Conservation (phyloP, 2,113 vertebrate species). For the Toxotes jaculatrix region DNA sequence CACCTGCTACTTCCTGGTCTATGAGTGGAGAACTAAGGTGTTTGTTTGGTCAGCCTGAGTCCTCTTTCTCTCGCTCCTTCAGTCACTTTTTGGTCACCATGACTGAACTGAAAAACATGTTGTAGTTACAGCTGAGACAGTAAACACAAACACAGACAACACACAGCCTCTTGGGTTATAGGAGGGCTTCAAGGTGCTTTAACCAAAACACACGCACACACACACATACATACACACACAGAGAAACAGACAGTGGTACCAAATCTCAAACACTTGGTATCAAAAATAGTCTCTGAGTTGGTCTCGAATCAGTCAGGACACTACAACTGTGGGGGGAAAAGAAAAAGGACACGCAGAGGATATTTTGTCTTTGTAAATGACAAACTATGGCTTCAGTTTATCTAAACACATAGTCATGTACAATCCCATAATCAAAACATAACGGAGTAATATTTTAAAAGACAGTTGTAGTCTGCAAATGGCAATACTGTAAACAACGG, state of each 20-base stretch:
- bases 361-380: constrained; percentile 82
- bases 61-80: constrained; percentile 40
- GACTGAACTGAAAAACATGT: constrained; percentile 84
- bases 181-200: constrained; percentile 74
- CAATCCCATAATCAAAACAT: constrained; percentile 67
- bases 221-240: not conserved
- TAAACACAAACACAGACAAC: constrained; percentile 84
- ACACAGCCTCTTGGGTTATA: constrained; percentile 79
- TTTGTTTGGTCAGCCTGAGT: constrained; percentile 60
- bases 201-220: constrained; percentile 71
- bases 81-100: constrained; percentile 84
- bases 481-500: constrained; percentile 84
- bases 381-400: constrained; percentile 91
- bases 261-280: constrained; percentile 84
- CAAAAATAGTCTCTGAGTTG: constrained; percentile 95
- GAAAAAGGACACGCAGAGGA: constrained; percentile 88
- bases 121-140: constrained; percentile 82
- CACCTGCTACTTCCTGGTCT: constrained; percentile 67
- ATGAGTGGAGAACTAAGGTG: constrained; percentile 53
- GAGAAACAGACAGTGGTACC: constrained; percentile 46
- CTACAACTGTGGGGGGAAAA: constrained; percentile 75
- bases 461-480: constrained; percentile 47
- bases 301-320: constrained; percentile 90
- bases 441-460: constrained; percentile 39
- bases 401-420: constrained; percentile 84